Base-by-base conservation (phyloP, 2,113 vertebrate species). In the Passer montanus region DNA sequence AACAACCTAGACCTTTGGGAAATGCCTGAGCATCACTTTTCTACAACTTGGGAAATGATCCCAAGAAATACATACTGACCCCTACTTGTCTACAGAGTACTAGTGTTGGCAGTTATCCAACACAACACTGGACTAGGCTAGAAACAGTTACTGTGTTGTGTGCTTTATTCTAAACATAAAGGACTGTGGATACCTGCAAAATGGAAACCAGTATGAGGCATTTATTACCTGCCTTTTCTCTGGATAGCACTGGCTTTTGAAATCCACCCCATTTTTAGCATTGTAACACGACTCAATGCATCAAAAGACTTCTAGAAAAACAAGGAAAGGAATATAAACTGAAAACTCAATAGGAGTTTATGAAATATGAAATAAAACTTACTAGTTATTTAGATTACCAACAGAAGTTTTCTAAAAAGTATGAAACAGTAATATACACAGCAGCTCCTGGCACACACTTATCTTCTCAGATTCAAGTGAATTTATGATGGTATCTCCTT, bases 221-320 rank as follows among this genome's bases (percentile, higher is more conserved):
- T 86, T 95, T 79, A 95, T 97, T 98, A 99, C 99, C 99, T 99
- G 97, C 99, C 99, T 97, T 98, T 99, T 87, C 99, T 98, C 91
- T 99, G 99, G 81, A 99, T 95, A 67, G 99, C 98, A 87, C 99
- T 99, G 91, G 99, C 99, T 98, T 99, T 99, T 13, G 99, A 99
- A 96, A 99, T 99, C 99, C 99, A 99, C 30, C 98, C 98, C 77
- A 98, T 99, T 98, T 99, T 99, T 69, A 99, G 97, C 99, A 99
- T 98, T 79, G 99, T 99, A 66, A 99, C 98, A 91, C 97, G 97
- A 95, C 97, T 99, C 87, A 99, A 83, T 33, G 98, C 98, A 97
- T 99, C 99, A 93, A 98, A 99, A 63, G 98, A 99, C 95, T 99
- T 99, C 99, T 99, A 96, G 27, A 98, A 97, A 81, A 95, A 69